These are phyloP conservation scores for Patella ulyssiponensis DNA, from an alignment of 2,888 invertebrate genomes.

Conservation along the genomic window DNA sequence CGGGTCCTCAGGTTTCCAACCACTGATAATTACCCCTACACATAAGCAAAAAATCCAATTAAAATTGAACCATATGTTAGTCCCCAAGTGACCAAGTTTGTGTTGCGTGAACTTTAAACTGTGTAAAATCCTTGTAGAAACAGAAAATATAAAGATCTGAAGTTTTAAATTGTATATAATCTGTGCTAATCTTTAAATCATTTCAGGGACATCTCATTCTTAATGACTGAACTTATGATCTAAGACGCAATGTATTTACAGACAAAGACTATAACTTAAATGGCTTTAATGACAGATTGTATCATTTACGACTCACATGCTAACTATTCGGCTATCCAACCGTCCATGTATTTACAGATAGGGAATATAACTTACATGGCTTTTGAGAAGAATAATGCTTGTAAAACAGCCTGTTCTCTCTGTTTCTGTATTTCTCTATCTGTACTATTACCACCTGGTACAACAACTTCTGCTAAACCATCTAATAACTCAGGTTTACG, in stretches of 20 bases:
- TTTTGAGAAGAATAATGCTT: conserved; percentile 72
- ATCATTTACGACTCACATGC: too few relatives aligned
- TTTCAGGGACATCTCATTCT: conserved; percentile 71
- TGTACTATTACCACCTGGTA: conserved; percentile 79
- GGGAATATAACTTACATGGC: conserved; percentile 47
- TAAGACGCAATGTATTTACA: too few relatives aligned
- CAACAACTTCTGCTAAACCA: conserved; percentile 71
- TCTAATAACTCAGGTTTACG: conserved; percentile 79
- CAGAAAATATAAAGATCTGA: not conserved
- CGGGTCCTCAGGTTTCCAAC: too few relatives aligned
- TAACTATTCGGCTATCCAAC: too few relatives aligned
- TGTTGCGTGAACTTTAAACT: too few relatives aligned
- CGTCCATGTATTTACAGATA: not conserved
- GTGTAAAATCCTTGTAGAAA: not conserved
- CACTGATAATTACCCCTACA: too few relatives aligned
- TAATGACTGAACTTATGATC: too few relatives aligned
- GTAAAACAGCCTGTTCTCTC: conserved; percentile 86
- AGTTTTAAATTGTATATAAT: not conserved
- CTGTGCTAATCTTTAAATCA: not conserved
- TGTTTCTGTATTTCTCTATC: conserved; percentile 91
- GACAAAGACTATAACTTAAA: too few relatives aligned
- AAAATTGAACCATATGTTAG: too few relatives aligned
- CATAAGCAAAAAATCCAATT: too few relatives aligned
- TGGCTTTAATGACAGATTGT: too few relatives aligned
- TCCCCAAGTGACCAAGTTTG: too few relatives aligned